Evolutionary conservation across 2,888 invertebrate genomes (phyloP).

Genomic region (Carcina quercana): DNA sequence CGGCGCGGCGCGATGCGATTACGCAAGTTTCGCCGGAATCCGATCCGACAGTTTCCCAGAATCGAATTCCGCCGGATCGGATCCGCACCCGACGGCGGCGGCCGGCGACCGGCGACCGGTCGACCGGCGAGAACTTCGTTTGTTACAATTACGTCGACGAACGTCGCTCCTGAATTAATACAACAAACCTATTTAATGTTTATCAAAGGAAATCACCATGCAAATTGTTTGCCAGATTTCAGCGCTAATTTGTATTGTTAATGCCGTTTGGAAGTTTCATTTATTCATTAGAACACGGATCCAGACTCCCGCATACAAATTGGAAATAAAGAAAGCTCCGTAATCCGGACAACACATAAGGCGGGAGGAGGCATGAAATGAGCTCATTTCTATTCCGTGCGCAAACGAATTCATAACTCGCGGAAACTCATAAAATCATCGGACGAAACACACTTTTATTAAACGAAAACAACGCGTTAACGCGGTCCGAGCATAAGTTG

Average conservation of each 20-base stretch:
- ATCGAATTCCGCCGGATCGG: conserved; percentile 40
- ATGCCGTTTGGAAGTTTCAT: conserved; percentile 6
- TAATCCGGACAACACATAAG: conserved; percentile 24
- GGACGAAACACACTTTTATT: conserved; percentile 58
- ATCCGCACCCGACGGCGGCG: conserved; percentile 10
- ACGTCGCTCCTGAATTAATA: conserved; percentile 27
- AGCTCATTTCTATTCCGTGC: conserved; percentile 48
- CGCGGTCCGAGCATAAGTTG: conserved; percentile 57
- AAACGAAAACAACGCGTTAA: conserved; percentile 63
- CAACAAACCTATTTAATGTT: too few relatives aligned
- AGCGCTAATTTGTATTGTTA: conserved; percentile 6
- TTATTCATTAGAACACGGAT: conserved; percentile 14
- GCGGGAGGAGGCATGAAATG: conserved; percentile 36
- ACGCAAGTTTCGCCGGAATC: conserved; percentile 56
- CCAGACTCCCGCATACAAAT: conserved; percentile 27
- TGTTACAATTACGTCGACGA: conserved; percentile 38
- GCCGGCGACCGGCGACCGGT: conserved; percentile 25
- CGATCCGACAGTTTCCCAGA: conserved; percentile 53
- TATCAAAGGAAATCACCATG: conserved; percentile 9
- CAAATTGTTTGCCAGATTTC: conserved; percentile 9
- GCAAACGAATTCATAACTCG: conserved; percentile 54
- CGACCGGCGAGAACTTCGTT: conserved; percentile 41
- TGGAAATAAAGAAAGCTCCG: conserved; percentile 30
- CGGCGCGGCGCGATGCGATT: conserved; percentile 65
- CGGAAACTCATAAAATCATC: conserved; percentile 56